These are phyloP conservation scores for Anas platyrhynchos DNA, from an alignment of 2,113 vertebrate genomes.

Conservation along the genomic window DNA sequence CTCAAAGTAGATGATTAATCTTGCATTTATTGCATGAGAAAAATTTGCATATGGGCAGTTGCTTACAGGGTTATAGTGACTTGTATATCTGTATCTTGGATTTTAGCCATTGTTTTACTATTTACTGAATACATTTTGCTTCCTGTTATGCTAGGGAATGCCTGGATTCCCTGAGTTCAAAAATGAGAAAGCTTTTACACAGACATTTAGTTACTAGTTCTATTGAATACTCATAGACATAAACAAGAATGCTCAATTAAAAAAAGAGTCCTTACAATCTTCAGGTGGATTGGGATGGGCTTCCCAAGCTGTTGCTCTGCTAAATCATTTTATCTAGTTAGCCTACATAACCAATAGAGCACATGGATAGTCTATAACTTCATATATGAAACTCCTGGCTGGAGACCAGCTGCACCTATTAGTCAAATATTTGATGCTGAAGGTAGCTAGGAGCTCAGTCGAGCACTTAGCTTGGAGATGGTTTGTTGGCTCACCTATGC, in stretches of 20 bases:
- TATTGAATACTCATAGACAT: background rate
- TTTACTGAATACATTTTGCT: background rate
- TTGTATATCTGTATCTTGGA: background rate
- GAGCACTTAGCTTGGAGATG: background rate
- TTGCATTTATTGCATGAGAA: background rate
- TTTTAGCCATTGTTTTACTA: background rate
- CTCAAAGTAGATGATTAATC: background rate
- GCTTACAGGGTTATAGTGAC: background rate
- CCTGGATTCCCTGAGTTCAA: background rate
- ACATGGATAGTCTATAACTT: background rate
- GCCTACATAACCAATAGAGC: background rate
- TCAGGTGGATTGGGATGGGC: background rate
- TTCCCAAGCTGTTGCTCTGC: background rate
- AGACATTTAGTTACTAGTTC: background rate
- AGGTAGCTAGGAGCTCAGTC: background rate
- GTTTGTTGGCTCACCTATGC: no score
- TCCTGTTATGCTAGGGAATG: background rate
- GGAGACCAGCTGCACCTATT: background rate
- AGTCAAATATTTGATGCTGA: background rate
- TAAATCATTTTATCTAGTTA: background rate
- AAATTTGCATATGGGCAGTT: background rate
- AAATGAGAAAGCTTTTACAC: background rate
- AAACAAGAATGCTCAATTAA: accelerated
- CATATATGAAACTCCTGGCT: background rate
- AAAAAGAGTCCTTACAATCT: background rate